Percentiles rank a stretch among this genome's conserved stretches.
Conservation (phyloP, 2,888 invertebrate species). For the Drosophila mulleri region DNA sequence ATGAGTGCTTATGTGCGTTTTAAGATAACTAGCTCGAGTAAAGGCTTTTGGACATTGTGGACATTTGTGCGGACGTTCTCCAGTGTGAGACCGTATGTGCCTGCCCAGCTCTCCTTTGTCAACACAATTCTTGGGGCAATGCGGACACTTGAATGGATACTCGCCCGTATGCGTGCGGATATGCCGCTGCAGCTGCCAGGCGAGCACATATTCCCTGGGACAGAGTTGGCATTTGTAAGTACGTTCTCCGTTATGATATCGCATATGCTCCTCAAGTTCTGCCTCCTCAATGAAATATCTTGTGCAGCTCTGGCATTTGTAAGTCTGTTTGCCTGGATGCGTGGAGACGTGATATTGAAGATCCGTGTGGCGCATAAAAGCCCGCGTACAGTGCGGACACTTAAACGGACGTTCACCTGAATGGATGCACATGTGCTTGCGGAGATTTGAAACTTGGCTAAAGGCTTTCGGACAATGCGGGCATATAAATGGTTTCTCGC, state of each 20-base stretch:
- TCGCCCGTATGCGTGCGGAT: conserved; percentile 36
- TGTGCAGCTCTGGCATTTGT: conserved; percentile 45
- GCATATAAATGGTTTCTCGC: conserved; percentile 37
- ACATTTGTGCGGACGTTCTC: conserved; percentile 46
- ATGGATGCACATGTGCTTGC: conserved; percentile 45
- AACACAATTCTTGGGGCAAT: conserved; percentile 30
- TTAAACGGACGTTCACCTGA: conserved; percentile 49
- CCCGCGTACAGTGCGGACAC: conserved; percentile 41
- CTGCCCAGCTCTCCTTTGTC: conserved; percentile 34
- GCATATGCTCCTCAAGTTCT: conserved; percentile 42
- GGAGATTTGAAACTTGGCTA: conserved; percentile 45
- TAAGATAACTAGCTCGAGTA: conserved; percentile 35
- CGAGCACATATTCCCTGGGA: conserved; percentile 21
- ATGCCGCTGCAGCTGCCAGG: conserved; percentile 45
- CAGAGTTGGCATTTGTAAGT: conserved; percentile 36
- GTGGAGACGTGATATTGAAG: conserved; percentile 48
- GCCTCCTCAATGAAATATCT: conserved; percentile 40
- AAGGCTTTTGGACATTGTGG: conserved; percentile 39
- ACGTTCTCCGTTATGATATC: conserved; percentile 39
- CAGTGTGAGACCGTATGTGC: conserved; percentile 33
- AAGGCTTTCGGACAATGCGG: conserved; percentile 38
- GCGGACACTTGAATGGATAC: conserved; percentile 41
- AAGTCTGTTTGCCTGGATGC: conserved; percentile 40
- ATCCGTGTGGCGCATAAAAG: conserved; percentile 41
- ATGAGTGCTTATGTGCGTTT: conserved; percentile 28